Evolutionary conservation across 2,888 invertebrate genomes (phyloP).

Genomic region (Eristalis pertinax): DNA sequence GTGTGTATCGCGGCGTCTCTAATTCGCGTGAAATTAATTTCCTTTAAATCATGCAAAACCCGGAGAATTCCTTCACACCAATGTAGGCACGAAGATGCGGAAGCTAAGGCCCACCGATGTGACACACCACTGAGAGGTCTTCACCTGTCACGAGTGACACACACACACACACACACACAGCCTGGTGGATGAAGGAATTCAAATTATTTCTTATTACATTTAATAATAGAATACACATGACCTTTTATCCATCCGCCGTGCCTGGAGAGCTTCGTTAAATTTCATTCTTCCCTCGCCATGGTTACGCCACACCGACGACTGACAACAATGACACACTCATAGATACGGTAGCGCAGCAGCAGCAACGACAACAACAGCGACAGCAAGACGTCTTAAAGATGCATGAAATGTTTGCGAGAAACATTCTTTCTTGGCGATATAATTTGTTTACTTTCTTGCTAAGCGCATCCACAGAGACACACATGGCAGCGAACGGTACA

Average conservation of each 20-base stretch:
- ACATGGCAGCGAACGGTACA: constrained; percentile 43
- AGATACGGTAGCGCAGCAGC: not conserved
- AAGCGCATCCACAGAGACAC: not conserved
- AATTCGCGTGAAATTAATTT: not conserved
- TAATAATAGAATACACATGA: constrained; percentile 22
- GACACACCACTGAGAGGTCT: not conserved
- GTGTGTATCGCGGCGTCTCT: not conserved
- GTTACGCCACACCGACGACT: not conserved
- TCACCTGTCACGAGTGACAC: not conserved
- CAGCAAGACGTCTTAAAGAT: constrained; percentile 44
- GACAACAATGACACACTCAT: constrained; percentile 8
- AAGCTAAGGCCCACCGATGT: not conserved
- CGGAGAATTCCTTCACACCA: not conserved
- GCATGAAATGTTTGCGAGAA: constrained; percentile 32
- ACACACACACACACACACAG: no score
- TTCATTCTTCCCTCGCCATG: not conserved
- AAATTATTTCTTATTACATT: constrained; percentile 18
- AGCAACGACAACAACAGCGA: not conserved
- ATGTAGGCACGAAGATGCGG: not conserved
- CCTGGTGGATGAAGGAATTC: not conserved
- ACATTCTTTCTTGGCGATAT: constrained; percentile 14
- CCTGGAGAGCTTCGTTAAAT: not conserved
- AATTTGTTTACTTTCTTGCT: constrained; percentile 38
- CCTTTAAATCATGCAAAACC: not conserved
- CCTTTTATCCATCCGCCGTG: not conserved